A percentile compares a stretch with the other conserved stretches of the same genome.
Conservation (phyloP, 1,140 invertebrate species). For the Cataglyphis hispanica region DNA sequence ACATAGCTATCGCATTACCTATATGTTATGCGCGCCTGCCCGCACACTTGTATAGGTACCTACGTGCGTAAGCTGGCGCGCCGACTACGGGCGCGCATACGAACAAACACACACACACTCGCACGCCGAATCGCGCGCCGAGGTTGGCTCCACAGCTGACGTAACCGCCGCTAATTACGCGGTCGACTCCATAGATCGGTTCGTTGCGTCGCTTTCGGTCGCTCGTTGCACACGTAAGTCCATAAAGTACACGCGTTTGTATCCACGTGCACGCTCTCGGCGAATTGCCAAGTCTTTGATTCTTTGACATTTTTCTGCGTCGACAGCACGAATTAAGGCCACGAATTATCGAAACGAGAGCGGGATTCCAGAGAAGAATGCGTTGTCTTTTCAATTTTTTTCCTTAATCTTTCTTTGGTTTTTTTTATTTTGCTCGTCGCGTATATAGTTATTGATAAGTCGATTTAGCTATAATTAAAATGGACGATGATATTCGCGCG, state of each 20-base stretch:
- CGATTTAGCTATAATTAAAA: not conserved
- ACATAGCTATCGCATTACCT: conserved; percentile 79
- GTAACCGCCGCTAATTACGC: conserved; percentile 81
- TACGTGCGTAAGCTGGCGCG: conserved; percentile 14
- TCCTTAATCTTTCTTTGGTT: not conserved
- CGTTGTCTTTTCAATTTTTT: too few species aligned
- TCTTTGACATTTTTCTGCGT: not conserved
- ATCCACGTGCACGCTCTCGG: conserved; percentile 43
- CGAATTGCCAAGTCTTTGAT: not conserved
- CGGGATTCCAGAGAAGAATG: not conserved
- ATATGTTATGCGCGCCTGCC: conserved; percentile 50
- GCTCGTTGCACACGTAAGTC: conserved; percentile 64
- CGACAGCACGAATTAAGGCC: not conserved
- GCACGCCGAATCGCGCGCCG: conserved; percentile 42
- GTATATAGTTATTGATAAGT: not conserved
- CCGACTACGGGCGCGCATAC: not conserved
- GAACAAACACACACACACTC: not conserved
- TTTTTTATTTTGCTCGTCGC: not conserved
- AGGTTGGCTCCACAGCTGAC: conserved; percentile 78
- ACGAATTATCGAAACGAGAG: conserved; percentile 1
- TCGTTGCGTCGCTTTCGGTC: conserved; percentile 66
- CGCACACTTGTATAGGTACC: conserved; percentile 27
- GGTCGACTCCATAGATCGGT: conserved; percentile 75
- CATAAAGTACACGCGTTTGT: conserved; percentile 53
- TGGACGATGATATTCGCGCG: conserved; percentile 33